Evolutionary conservation across 2,888 invertebrate genomes (phyloP), one percentile per base, ranked within the genome.

Genomic region (Caenorhabditis zanzibari): DNA sequence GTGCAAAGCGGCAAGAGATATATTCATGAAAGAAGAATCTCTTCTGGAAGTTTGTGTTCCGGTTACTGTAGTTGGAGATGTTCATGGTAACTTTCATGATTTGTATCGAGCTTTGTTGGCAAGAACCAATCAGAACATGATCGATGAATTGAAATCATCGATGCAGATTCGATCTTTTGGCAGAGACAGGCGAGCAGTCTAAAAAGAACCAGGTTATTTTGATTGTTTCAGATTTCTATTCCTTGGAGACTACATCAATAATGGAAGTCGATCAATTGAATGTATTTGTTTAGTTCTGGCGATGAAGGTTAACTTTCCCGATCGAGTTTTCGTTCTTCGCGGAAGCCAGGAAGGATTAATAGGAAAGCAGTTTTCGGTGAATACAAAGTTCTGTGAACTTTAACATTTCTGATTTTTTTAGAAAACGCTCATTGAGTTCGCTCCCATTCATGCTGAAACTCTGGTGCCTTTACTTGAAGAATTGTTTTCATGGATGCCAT

Each of bases 401-500:
- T 19, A 6, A 14, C 26, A 54, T n/a, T 24, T 12, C 24, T 54
- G 35, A 54, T 54, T 14, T 26, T n/a, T 24, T 41, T 24, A 68
- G 52, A 54, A 35, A 47, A 16, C 35, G n/a, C 49, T 64, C 5
- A 54, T 56, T 32, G 9, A 54, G 61, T 47, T 44, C 58, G 38
- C 47, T 19, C 59, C 68, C 5, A 6, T 24, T 26, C 14, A 68
- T 38, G 24, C 32, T 0, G 10, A 47, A 32, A 35, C 12, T n/a
- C 38, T 38, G 52, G 56, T 54, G 24, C 26, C 71, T 0, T 47
- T 54, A n/a, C 84, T 85, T 64, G 83, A 85, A 47, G 71, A 84
- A 24, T 72, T 75, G 38, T 86, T 86, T 61, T 54, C 63, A 0
- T 82, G 47, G 64, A 80, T 86, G 79, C 86, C 86, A 0, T 54